phyloP scores from a whole-genome alignment of 2,888 invertebrate genomes.

The Erynnis tages region DNA sequence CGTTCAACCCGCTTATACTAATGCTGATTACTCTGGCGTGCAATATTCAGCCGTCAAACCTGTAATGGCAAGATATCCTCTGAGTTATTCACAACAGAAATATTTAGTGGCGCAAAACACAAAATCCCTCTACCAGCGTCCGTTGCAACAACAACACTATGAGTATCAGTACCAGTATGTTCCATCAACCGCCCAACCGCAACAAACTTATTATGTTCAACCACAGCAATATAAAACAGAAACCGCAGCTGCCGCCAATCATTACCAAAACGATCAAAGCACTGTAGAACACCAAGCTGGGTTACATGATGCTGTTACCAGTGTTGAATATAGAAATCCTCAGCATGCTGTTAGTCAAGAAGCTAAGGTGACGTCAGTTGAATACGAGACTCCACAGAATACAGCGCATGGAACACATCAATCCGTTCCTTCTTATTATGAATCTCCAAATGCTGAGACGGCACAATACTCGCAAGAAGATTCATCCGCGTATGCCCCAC shows the following conservation, averaged over 20 bases:
- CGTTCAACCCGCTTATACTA: slow-evolving; percentile 66
- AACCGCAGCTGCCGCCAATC: slow-evolving; percentile 37
- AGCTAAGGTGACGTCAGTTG: slow-evolving; percentile 36
- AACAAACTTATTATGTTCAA: slow-evolving; percentile 56
- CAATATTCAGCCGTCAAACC: slow-evolving; percentile 75
- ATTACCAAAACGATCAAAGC: slow-evolving; percentile 40
- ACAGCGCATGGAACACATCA: slow-evolving; percentile 27
- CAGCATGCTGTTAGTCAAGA: slow-evolving; percentile 45
- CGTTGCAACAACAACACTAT: slow-evolving; percentile 50
- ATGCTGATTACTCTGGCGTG: slow-evolving; percentile 68
- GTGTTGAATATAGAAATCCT: slow-evolving; percentile 46
- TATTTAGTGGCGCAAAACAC: slow-evolving; percentile 53
- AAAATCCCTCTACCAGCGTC: slow-evolving; percentile 56
- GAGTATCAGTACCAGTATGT: slow-evolving; percentile 63
- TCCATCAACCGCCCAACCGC: slow-evolving; percentile 46
- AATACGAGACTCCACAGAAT: slow-evolving; percentile 39
- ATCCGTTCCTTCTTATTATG: slow-evolving; percentile 12
- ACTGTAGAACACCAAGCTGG: slow-evolving; percentile 34
- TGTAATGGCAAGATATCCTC: slow-evolving; percentile 73
- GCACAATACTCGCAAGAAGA: slow-evolving; percentile 41
- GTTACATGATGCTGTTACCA: slow-evolving; percentile 33
- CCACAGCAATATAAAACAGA: slow-evolving; percentile 55
- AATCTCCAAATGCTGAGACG: slow-evolving; percentile 34
- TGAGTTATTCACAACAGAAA: slow-evolving; percentile 53
- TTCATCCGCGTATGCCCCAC: slow-evolving; percentile 21